A percentile compares a stretch with the other conserved stretches of the same genome.
Conservation (phyloP, 2,113 vertebrate genomes). For the Pomatostomus ruficeps region DNA sequence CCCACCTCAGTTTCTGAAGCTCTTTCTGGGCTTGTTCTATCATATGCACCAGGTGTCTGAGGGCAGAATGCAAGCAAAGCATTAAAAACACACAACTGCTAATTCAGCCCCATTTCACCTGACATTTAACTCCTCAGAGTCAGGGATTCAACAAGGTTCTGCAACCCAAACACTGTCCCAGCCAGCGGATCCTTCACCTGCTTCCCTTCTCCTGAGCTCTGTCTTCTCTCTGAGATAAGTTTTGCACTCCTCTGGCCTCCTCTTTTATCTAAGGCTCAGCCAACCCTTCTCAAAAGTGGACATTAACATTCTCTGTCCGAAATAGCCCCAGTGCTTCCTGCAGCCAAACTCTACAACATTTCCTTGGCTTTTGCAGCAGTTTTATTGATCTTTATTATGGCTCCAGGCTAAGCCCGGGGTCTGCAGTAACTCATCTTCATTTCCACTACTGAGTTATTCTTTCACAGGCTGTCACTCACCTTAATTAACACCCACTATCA, state of each 20-base stretch:
- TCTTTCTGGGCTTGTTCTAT: constrained; percentile 97
- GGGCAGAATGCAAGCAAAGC: not conserved
- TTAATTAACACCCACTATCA: not conserved
- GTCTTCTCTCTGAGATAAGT: not conserved
- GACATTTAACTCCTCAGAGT: not conserved
- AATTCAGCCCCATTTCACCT: not conserved
- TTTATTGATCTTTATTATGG: not conserved
- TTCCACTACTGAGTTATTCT: not conserved
- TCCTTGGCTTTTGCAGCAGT: not conserved
- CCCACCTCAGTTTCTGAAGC: constrained; percentile 91
- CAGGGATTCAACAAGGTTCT: not conserved
- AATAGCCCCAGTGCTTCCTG: not conserved
- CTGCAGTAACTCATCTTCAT: not conserved
- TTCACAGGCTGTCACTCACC: not conserved
- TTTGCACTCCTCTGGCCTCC: not conserved
- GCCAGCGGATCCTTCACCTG: not conserved
- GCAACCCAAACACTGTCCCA: not conserved
- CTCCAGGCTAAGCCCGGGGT: not conserved
- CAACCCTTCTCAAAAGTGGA: not conserved
- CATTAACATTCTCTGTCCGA: not conserved
- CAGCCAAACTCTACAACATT: not conserved
- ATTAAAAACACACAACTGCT: not conserved
- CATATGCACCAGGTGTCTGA: constrained; percentile 92
- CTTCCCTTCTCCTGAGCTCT: not conserved
- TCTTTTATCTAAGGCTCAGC: not conserved